These are phyloP conservation scores for Falco naumanni DNA, from an alignment of 2,797 vertebrate species.

Conservation along the genomic window DNA sequence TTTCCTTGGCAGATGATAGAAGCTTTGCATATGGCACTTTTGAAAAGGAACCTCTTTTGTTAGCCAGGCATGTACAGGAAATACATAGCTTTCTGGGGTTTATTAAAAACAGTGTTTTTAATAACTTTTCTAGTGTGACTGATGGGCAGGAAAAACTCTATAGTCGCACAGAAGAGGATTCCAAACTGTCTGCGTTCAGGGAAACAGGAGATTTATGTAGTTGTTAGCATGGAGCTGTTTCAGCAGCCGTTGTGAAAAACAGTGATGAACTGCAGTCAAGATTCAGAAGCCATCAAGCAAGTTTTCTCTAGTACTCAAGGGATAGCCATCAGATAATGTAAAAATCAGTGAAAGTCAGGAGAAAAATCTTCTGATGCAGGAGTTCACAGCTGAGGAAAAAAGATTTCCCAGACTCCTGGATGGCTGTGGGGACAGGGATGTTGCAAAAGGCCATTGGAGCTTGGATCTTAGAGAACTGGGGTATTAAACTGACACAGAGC, in stretches of 20 bases:
- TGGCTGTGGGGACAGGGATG: background rate
- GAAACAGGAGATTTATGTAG: conserved; percentile 48
- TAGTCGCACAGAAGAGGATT: conserved; percentile 43
- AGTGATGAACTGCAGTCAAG: conserved; percentile 7
- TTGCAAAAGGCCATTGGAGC: background rate
- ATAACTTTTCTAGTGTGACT: conserved; percentile 49
- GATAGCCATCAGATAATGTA: background rate
- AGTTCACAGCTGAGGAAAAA: background rate
- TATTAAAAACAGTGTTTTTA: conserved; percentile 54
- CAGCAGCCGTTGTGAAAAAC: conserved; percentile 21
- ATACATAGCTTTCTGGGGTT: conserved; percentile 43
- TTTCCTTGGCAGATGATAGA: background rate
- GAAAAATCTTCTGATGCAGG: background rate
- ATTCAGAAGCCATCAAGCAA: conserved; percentile 25
- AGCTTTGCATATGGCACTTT: background rate
- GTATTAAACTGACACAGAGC: background rate
- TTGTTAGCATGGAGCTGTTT: conserved; percentile 28
- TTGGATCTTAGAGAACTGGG: background rate
- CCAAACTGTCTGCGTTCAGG: conserved; percentile 33
- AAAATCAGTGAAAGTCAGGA: background rate
- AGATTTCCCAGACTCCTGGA: background rate
- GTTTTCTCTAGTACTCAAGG: background rate
- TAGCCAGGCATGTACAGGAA: conserved; percentile 41
- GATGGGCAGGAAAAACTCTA: conserved; percentile 38
- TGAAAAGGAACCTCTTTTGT: conserved; percentile 2